A percentile compares a stretch with the other conserved stretches of the same genome.
Evolutionary conservation across 2,888 invertebrate species (phyloP).

Genomic region (Melitaea athalia): DNA sequence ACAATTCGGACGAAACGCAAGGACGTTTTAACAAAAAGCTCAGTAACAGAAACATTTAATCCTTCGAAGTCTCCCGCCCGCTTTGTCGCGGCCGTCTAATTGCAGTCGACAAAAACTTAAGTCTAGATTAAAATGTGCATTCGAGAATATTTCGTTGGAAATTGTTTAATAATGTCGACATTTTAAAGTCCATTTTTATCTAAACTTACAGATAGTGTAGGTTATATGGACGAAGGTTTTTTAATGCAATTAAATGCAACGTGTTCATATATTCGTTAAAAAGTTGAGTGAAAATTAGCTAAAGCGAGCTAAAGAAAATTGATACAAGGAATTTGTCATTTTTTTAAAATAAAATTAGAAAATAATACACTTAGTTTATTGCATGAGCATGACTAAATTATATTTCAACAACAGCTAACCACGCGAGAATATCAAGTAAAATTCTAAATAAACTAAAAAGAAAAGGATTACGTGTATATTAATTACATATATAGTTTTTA

Average conservation of each 20-base stretch:
- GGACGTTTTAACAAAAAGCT: slow-evolving; percentile 31
- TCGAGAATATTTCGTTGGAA: slow-evolving; percentile 1
- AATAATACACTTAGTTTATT: too few relatives aligned
- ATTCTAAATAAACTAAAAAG: too few relatives aligned
- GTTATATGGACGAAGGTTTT: slow-evolving; percentile 32
- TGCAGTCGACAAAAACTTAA: slow-evolving; percentile 64
- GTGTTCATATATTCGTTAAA: slow-evolving; percentile 55
- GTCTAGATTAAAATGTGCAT: slow-evolving; percentile 69
- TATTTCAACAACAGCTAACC: too few relatives aligned
- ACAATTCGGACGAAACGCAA: slow-evolving; percentile 17
- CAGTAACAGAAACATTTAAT: slow-evolving; percentile 73
- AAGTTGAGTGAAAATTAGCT: slow-evolving; percentile 46
- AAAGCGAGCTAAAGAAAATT: neutral
- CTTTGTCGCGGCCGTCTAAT: slow-evolving; percentile 65
- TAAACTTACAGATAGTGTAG: slow-evolving; percentile 14
- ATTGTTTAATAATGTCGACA: slow-evolving; percentile 23
- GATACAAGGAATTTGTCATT: neutral
- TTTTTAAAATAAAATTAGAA: neutral
- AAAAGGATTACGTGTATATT: too few relatives aligned
- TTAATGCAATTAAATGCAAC: slow-evolving; percentile 62
- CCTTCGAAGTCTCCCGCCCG: slow-evolving; percentile 61
- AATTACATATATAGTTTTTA: too few relatives aligned
- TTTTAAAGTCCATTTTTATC: slow-evolving; percentile 21
- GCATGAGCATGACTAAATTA: too few relatives aligned
- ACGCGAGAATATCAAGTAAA: too few relatives aligned